Evolutionary conservation across 2,113 vertebrate genomes (phyloP), one percentile per base, ranked within the genome.

Genomic region (Seriola quinqueradiata): DNA sequence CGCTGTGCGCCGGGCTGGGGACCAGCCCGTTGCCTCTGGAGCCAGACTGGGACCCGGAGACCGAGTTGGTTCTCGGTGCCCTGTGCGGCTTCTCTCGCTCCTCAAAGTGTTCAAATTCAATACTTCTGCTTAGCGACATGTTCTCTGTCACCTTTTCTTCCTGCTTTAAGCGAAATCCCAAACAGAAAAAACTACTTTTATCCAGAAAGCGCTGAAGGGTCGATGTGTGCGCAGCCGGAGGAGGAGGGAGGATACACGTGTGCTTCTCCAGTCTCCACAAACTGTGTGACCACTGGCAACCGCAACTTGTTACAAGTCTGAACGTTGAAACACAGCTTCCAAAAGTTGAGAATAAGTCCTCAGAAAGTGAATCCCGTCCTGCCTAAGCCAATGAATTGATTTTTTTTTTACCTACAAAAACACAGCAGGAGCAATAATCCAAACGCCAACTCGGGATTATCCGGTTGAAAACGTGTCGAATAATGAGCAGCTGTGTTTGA

Each of bases 41-140:
- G 46, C 96, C 95, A 2, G 92, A 86, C 8, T 95, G 95, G 58
- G 94, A 93, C 70, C 96, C 95, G 58, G 95, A 91, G 17, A 90
- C 93, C 0, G 83, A 81, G 23, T 92, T 93, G 61, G 94, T 94
- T 66, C 89, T 91, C 5, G 94, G 92, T 10, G 96, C 91, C 67
- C 96, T 95, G 57, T 95, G 96, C 55, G 94, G 94, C 94, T 96
- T 97, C 88, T 97, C 97, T 82, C 98, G 94, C 58, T 99, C 98
- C 83, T 98, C 97, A 50, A 99, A 99, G 87, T 99, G 98, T 87
- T 99, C 97, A 87, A 97, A 96, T 89, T 99, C 98, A 38, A 99
- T 96, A 79, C 95, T 97, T 90, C 97, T 95, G 92, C 95, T 96
- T 38, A 96, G 94, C 91, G 98, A 97, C 91, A 93, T 94, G 70